phyloP scores from a whole-genome alignment of 2,113 vertebrate genomes.

The Rousettus leschenaultii region DNA sequence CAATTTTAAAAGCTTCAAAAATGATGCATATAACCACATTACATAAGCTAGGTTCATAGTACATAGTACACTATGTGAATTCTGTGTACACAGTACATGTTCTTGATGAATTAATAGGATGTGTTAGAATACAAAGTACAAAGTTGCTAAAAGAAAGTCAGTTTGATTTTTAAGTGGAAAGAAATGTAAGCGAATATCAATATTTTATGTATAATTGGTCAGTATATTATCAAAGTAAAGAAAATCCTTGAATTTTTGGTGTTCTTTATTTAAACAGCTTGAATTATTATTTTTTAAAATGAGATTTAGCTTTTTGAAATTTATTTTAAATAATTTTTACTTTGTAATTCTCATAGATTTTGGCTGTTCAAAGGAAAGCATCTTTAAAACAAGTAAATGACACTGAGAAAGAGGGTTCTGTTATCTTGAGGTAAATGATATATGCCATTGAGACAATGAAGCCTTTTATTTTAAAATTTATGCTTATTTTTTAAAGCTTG shows the following conservation, averaged over 20 bases:
- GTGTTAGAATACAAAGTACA: neutral
- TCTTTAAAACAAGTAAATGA: neutral
- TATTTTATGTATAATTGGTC: neutral
- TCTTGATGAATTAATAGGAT: neutral
- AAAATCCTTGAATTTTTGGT: neutral
- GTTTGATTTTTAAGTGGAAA: neutral
- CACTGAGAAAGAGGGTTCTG: neutral
- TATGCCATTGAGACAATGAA: neutral
- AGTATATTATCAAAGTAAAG: neutral
- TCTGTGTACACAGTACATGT: neutral
- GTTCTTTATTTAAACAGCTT: neutral
- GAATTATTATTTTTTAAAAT: neutral
- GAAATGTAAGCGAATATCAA: neutral
- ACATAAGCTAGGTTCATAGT: neutral
- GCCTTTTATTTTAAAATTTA: neutral
- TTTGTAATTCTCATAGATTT: neutral
- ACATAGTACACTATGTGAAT: accelerated
- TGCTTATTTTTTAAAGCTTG: neutral
- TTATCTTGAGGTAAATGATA: neutral
- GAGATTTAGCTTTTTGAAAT: neutral
- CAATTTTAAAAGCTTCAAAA: neutral
- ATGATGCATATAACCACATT: neutral
- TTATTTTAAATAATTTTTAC: neutral
- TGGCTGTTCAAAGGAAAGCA: neutral
- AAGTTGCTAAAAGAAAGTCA: neutral